Conservation (phyloP, 1,140 invertebrate genomes). For the Drosophila repletoides region DNA sequence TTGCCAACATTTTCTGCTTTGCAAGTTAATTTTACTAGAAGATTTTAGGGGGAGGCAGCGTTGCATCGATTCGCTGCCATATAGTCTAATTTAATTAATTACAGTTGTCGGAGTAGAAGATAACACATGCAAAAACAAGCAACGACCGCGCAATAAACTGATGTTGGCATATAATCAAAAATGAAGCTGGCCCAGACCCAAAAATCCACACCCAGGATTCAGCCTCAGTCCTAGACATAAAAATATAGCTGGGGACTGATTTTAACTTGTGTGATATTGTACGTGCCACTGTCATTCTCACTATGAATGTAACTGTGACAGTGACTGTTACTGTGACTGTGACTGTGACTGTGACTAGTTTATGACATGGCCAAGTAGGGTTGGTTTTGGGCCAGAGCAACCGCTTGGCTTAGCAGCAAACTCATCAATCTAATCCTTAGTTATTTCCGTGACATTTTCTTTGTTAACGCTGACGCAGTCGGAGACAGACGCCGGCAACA, state of each 20-base stretch:
- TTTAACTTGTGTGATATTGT: constrained; percentile 8
- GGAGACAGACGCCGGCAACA: constrained; percentile 24
- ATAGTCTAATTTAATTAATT: constrained; percentile 74
- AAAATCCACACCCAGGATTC: neutral
- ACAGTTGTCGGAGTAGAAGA: constrained; percentile 62
- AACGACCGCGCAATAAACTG: constrained; percentile 63
- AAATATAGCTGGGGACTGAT: neutral
- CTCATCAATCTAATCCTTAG: constrained; percentile 77
- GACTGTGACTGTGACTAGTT: constrained; percentile 14
- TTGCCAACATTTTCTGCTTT: constrained; percentile 5
- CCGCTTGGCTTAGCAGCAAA: constrained; percentile 64
- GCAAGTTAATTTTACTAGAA: constrained; percentile 48
- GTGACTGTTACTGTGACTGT: neutral
- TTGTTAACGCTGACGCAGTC: constrained; percentile 53
- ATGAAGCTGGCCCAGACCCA: constrained; percentile 7
- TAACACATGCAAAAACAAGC: constrained; percentile 53
- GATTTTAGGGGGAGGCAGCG: constrained; percentile 30
- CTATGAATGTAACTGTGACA: neutral
- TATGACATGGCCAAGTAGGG: constrained; percentile 34
- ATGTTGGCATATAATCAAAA: constrained; percentile 67
- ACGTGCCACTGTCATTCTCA: constrained; percentile 17
- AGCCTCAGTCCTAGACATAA: neutral
- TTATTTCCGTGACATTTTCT: constrained; percentile 78
- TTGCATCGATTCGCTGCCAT: neutral
- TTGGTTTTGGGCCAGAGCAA: constrained; percentile 19